Percentiles rank a stretch among this genome's conserved stretches.
These are phyloP conservation scores for Craniophora ligustri DNA, from an alignment of 2,888 invertebrate genomes.

Conservation along the genomic window DNA sequence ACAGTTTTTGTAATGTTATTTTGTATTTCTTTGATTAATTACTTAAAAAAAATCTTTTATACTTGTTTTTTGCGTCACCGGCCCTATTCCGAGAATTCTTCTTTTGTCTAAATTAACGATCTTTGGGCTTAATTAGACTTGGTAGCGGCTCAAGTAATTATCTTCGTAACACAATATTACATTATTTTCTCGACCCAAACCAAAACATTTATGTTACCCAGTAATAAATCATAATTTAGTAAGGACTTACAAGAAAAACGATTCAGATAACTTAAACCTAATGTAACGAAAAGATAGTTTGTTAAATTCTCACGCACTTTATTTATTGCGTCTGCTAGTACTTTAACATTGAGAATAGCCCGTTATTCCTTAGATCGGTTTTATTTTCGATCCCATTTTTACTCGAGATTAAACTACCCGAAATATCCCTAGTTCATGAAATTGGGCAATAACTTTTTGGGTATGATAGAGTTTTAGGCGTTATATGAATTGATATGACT, in stretches of 20 bases:
- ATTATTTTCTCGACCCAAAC: constrained; percentile 35
- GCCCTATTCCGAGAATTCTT: constrained; percentile 9
- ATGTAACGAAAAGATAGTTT: constrained; percentile 34
- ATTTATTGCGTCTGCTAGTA: constrained; percentile 29
- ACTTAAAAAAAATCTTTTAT: constrained; percentile 4
- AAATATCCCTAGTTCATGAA: constrained; percentile 52
- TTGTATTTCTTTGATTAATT: constrained; percentile 19
- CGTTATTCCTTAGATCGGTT: constrained; percentile 43
- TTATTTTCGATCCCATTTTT: constrained; percentile 50
- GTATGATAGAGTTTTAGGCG: constrained; percentile 48
- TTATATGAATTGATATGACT: constrained; percentile 44
- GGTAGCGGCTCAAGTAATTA: constrained; percentile 45
- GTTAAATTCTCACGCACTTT: constrained; percentile 17
- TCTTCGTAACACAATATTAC: constrained; percentile 44
- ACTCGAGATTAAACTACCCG: constrained; percentile 48
- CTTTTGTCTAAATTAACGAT: constrained; percentile 33
- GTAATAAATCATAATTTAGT: constrained; percentile 47
- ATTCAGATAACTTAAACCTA: constrained; percentile 36
- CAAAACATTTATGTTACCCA: constrained; percentile 35
- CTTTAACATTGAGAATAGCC: constrained; percentile 23
- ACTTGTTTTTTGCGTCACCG: constrained; percentile 12
- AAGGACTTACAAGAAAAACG: constrained; percentile 22
- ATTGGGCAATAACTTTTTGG: constrained; percentile 50
- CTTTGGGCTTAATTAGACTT: constrained; percentile 42
- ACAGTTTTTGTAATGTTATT: background rate